Evolutionary conservation across 2,888 invertebrate species (phyloP).

Genomic region (Lycophotia porphyrea): DNA sequence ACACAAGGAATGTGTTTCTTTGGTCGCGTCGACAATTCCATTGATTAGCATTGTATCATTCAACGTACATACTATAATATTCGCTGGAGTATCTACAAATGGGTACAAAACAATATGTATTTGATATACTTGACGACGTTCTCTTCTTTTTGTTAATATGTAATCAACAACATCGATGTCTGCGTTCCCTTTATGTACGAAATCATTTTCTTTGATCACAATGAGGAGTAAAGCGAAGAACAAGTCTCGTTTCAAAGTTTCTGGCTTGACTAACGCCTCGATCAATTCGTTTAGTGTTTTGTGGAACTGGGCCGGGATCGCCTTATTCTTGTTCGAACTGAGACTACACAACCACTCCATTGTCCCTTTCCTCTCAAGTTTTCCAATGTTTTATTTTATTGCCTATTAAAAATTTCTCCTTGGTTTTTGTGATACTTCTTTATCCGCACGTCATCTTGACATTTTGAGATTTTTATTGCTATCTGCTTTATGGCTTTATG

Average conservation of each 20-base stretch:
- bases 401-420: slow-evolving; percentile 35
- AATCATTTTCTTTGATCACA: slow-evolving; percentile 76
- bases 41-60: slow-evolving; percentile 71
- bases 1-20: slow-evolving; percentile 70
- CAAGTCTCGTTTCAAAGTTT: slow-evolving; percentile 75
- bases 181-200: slow-evolving; percentile 63
- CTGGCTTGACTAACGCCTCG: slow-evolving; percentile 76
- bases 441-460: slow-evolving; percentile 41
- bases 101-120: slow-evolving; percentile 66
- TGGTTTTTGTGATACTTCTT: slow-evolving; percentile 21
- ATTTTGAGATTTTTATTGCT: slow-evolving; percentile 22
- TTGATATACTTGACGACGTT: slow-evolving; percentile 59
- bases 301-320: slow-evolving; percentile 69
- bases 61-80: slow-evolving; percentile 67
- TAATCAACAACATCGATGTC: slow-evolving; percentile 65
- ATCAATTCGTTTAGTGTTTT: slow-evolving; percentile 72
- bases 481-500: slow-evolving; percentile 6
- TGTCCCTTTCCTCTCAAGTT: slow-evolving; percentile 52
- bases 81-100: slow-evolving; percentile 66
- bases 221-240: slow-evolving; percentile 74
- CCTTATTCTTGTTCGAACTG: slow-evolving; percentile 64
- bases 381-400: slow-evolving; percentile 48
- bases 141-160: slow-evolving; percentile 61
- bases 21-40: slow-evolving; percentile 64
- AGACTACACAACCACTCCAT: slow-evolving; percentile 66